Evolutionary conservation across 2,888 invertebrate species (phyloP).

Genomic region (Acanthosoma haemorrhoidale): DNA sequence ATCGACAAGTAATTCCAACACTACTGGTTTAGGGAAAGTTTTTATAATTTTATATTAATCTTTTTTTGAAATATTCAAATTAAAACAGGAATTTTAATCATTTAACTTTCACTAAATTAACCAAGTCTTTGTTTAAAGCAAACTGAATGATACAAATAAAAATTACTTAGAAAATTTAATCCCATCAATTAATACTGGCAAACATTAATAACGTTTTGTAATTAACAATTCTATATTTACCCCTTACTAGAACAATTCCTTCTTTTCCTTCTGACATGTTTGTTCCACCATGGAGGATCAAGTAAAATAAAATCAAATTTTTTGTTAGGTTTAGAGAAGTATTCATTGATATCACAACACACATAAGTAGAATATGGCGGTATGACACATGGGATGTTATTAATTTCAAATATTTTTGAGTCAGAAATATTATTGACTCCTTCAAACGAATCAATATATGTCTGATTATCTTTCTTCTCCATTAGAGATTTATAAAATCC

Average conservation of each 20-base stretch:
- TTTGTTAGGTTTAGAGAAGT: slow-evolving; percentile 45
- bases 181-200: too few species aligned
- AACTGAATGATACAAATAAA: too few species aligned
- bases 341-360: slow-evolving; percentile 59
- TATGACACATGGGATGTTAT: slow-evolving; percentile 55
- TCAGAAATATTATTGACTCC: slow-evolving; percentile 56
- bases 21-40: too few species aligned
- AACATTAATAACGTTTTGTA: too few species aligned
- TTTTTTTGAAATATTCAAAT: too few species aligned
- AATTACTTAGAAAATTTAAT: too few species aligned
- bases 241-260: slow-evolving; percentile 56
- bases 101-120: too few species aligned
- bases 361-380: slow-evolving; percentile 62
- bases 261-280: slow-evolving; percentile 79
- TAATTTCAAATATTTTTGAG: slow-evolving; percentile 51
- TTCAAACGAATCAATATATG: slow-evolving; percentile 41
- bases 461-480: neutral
- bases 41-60: too few species aligned
- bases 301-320: slow-evolving; percentile 75
- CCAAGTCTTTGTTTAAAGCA: too few species aligned
- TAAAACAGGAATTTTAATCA: too few species aligned
- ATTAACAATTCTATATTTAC: slow-evolving; percentile 47
- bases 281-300: slow-evolving; percentile 97
- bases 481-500: slow-evolving; percentile 4
- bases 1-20: too few species aligned